These are phyloP conservation scores for Drosophila malerkotliana DNA, from an alignment of 1,140 invertebrate genomes.

Conservation along the genomic window DNA sequence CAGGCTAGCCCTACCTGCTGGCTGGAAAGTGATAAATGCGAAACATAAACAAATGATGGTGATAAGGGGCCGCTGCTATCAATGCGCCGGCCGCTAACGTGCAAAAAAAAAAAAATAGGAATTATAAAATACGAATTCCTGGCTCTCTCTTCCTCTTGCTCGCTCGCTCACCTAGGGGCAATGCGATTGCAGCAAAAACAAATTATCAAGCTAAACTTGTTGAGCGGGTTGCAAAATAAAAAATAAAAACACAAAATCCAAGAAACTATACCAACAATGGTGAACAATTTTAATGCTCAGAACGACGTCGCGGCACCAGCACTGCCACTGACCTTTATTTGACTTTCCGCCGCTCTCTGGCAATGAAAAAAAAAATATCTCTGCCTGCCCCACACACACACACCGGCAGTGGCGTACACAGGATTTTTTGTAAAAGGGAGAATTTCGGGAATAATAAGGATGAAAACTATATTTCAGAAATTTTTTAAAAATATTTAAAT, in stretches of 20 bases:
- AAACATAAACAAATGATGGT: constrained; percentile 74
- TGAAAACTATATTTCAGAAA: too few relatives aligned
- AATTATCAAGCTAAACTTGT: constrained; percentile 76
- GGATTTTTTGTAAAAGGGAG: neutral
- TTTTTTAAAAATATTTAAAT: too few relatives aligned
- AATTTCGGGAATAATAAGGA: neutral
- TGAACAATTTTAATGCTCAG: constrained; percentile 68
- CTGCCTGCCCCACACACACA: constrained; percentile 62
- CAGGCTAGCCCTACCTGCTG: constrained; percentile 41
- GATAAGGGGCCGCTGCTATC: constrained; percentile 64
- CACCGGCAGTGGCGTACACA: constrained; percentile 18
- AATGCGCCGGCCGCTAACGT: constrained; percentile 60
- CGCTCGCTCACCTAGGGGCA: neutral
- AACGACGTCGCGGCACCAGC: constrained; percentile 48
- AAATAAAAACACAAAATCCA: constrained; percentile 30
- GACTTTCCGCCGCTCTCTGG: constrained; percentile 68
- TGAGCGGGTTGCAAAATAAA: constrained; percentile 58
- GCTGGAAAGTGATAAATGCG: constrained; percentile 64
- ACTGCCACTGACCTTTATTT: constrained; percentile 78
- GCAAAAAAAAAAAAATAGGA: constrained; percentile 3
- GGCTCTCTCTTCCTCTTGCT: constrained; percentile 17
- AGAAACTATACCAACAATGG: constrained; percentile 72
- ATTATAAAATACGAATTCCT: constrained; percentile 25
- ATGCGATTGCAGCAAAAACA: constrained; percentile 35
- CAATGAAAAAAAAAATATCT: constrained; percentile 67